These are phyloP conservation scores for Lobophora halterata DNA, from an alignment of 2,888 invertebrate species.

Conservation along the genomic window DNA sequence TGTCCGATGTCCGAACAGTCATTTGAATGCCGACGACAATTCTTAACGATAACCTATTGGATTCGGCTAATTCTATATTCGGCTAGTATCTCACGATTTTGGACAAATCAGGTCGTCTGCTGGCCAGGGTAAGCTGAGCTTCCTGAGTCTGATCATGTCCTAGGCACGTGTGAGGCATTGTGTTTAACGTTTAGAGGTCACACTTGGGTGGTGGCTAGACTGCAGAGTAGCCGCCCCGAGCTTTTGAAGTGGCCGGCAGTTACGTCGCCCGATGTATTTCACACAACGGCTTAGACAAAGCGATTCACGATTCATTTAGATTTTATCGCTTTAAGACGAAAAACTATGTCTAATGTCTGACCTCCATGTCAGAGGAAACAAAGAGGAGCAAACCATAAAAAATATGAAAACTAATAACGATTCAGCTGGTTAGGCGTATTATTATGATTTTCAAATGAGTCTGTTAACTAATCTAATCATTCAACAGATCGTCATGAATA, in stretches of 20 bases:
- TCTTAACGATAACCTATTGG: conserved; percentile 52
- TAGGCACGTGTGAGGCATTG: conserved; percentile 28
- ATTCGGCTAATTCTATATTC: conserved; percentile 62
- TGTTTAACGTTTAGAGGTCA: conserved; percentile 30
- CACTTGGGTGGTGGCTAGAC: conserved; percentile 33
- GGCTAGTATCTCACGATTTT: conserved; percentile 49
- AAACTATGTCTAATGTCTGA: too few relatives aligned
- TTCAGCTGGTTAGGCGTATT: conserved; percentile 47
- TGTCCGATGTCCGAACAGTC: conserved; percentile 45
- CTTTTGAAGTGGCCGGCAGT: conserved; percentile 66
- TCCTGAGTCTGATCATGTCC: conserved; percentile 36
- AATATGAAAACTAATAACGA: conserved; percentile 63
- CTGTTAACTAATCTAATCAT: conserved; percentile 25
- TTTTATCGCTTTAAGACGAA: conserved; percentile 73
- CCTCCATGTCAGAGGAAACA: too few relatives aligned
- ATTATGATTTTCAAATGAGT: conserved; percentile 25
- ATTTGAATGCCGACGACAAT: conserved; percentile 70
- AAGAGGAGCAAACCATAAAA: too few relatives aligned
- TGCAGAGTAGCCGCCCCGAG: conserved; percentile 34
- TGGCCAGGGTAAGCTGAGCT: conserved; percentile 38
- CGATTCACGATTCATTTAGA: conserved; percentile 70
- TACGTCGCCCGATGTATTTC: conserved; percentile 64
- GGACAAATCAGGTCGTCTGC: conserved; percentile 44
- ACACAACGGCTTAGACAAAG: conserved; percentile 62
- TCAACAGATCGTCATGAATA: conserved; percentile 28